Evolutionary conservation across 37 sponge, comb jelly and placozoan species (phyloP).

Genomic region (Chondrilla cf. caribensis): DNA sequence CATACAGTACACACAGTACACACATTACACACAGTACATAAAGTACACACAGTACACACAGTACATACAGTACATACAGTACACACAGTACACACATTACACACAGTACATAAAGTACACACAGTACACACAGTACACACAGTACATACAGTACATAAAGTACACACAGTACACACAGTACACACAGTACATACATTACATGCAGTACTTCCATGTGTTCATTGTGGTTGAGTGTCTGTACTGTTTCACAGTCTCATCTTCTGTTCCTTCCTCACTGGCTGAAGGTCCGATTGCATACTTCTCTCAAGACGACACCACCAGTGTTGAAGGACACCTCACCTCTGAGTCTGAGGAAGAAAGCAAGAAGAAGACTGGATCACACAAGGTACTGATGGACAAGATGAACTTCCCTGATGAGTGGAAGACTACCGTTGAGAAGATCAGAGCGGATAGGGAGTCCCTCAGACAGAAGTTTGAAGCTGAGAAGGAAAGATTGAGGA

Average conservation of each 20-base stretch:
- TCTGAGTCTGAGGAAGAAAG: slow-evolving; percentile 62
- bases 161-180: no score
- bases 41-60: no score
- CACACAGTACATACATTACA: no score
- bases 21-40: no score
- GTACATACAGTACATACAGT: no score
- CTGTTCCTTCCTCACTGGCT: not conserved
- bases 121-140: no score
- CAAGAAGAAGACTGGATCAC: not conserved
- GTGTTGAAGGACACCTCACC: slow-evolving; percentile 22
- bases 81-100: no score
- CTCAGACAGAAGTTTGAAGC: slow-evolving; percentile 67
- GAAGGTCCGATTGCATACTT: not conserved
- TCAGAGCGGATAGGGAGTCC: slow-evolving; percentile 44
- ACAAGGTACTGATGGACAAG: slow-evolving; percentile 1
- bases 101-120: no score
- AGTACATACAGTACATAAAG: no score
- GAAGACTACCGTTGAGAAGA: slow-evolving; percentile 7
- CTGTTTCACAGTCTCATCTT: no score
- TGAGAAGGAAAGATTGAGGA: slow-evolving; percentile 29
- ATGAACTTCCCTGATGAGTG: not conserved
- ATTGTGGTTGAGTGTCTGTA: not conserved
- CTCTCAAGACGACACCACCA: slow-evolving; percentile 23
- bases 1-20: no score
- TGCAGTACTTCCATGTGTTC: no score